These are phyloP conservation scores for Ornithorhynchus anatinus DNA, from an alignment of 2,113 vertebrate genomes.

Conservation along the genomic window DNA sequence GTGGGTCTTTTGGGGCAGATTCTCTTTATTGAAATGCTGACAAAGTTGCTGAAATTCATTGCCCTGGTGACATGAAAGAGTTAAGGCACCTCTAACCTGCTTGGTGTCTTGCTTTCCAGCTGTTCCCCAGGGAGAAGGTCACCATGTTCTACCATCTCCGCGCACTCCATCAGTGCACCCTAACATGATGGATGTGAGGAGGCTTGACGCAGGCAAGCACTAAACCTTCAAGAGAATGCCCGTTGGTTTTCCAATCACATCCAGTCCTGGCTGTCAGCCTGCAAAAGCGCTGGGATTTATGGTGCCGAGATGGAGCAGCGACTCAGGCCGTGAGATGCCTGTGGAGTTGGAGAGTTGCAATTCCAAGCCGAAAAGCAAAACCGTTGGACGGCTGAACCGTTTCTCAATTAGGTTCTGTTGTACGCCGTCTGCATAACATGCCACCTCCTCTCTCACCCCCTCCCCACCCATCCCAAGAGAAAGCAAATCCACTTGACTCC, in stretches of 20 bases:
- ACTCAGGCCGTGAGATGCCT: slow-evolving; percentile 53
- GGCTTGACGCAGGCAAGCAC: slow-evolving; percentile 24
- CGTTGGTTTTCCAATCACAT: slow-evolving; percentile 70
- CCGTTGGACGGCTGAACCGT: slow-evolving; percentile 58
- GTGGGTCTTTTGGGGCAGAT: too few species aligned
- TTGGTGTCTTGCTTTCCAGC: not conserved
- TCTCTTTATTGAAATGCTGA: too few species aligned
- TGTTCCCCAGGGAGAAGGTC: not conserved
- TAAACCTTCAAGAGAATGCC: slow-evolving; percentile 36
- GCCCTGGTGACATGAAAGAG: too few species aligned
- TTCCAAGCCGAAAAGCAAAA: slow-evolving; percentile 63
- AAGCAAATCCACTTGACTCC: too few species aligned
- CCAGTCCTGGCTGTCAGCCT: slow-evolving; percentile 59
- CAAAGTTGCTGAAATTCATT: too few species aligned
- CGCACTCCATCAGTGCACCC: not conserved
- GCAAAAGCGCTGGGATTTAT: slow-evolving; percentile 71
- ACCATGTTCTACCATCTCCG: not conserved
- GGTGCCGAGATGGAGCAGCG: slow-evolving; percentile 48
- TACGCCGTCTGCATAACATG: slow-evolving; percentile 46
- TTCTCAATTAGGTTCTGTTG: slow-evolving; percentile 61
- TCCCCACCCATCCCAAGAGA: too few species aligned
- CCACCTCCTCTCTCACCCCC: slow-evolving; percentile 35
- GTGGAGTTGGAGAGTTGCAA: slow-evolving; percentile 31
- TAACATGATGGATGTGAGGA: slow-evolving; percentile 15
- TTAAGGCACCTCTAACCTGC: not conserved